These are phyloP conservation scores for Aricia agestis DNA, from an alignment of 1,140 invertebrate genomes.

Conservation along the genomic window DNA sequence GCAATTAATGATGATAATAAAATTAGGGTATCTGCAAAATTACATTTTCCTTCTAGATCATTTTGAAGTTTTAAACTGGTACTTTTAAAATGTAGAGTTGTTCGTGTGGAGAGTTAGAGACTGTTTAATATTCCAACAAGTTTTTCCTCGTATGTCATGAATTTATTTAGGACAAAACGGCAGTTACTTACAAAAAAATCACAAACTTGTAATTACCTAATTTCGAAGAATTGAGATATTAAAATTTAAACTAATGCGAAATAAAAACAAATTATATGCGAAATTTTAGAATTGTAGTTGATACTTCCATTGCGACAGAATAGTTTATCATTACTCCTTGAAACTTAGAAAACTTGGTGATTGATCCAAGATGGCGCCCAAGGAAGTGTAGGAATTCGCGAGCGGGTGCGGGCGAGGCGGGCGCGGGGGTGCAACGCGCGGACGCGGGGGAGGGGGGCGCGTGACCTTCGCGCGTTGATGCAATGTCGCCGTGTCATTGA, in stretches of 20 bases:
- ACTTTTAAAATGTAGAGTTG: too few species aligned
- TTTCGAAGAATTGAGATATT: too few species aligned
- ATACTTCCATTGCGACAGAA: too few species aligned
- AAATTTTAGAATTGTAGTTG: neutral
- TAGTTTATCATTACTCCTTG: neutral
- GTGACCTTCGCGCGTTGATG: constrained; percentile 73
- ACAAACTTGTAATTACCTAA: too few species aligned
- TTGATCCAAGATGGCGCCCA: constrained; percentile 68
- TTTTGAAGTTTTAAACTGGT: neutral
- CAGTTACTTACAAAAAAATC: neutral
- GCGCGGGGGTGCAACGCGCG: constrained; percentile 31
- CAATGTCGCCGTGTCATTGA: constrained; percentile 73
- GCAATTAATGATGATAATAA: neutral
- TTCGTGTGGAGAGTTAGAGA: neutral
- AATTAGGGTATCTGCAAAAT: neutral
- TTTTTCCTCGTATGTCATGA: neutral
- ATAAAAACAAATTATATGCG: too few species aligned
- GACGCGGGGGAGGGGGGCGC: constrained; percentile 39
- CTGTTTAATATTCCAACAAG: neutral
- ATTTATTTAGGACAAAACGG: neutral
- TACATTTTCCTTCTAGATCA: neutral
- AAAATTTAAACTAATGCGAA: too few species aligned
- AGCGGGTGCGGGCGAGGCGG: constrained; percentile 44
- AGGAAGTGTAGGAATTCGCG: constrained; percentile 68
- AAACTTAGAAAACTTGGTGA: constrained; percentile 32